Evolutionary conservation across 2,888 invertebrate genomes (phyloP), one percentile per base, ranked within the genome.

Genomic region (Augiades crinisus): DNA sequence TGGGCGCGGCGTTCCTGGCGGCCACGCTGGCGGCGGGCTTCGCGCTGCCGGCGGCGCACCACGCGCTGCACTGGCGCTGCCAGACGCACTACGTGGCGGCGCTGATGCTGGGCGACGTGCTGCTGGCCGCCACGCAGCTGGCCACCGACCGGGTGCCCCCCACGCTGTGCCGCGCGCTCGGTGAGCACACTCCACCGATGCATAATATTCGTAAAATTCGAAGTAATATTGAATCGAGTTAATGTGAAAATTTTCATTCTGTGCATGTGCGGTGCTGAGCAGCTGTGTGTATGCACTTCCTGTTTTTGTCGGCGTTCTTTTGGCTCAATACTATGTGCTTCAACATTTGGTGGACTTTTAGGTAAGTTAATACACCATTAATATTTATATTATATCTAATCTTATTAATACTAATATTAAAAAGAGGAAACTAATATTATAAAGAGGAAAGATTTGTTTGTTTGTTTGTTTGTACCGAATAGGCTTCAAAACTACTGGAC

Each of bases 311-410:
- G 22, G 96, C 96, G 56, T 97, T 97, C 91, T 96, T 96, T 83
- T 97, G 97, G 97, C 92, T 97, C 41, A 97, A 96, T 84, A 96
- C 96, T 57, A 96, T 97, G 96, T 97, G 96, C 83, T 96, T 96
- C 91, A 97, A 97, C 89, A 96, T 97, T 78, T 97, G 96, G 96
- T 96, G 96, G 96, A 96, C 96, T 13, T 95, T 95, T 85, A 92
- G 95, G 95, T 95, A 80, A 93, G 93, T 91, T 8, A 13, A 17
- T n/a, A n/a, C n/a, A n/a, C n/a, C n/a, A n/a, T n/a, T n/a, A n/a
- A n/a, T n/a, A n/a, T n/a, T n/a, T n/a, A n/a, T n/a, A n/a, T n/a
- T n/a, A n/a, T n/a, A n/a, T n/a, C n/a, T n/a, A n/a, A n/a, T n/a
- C n/a, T n/a, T n/a, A n/a, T n/a, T n/a, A n/a, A n/a, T n/a, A n/a